Base-by-base conservation (phyloP, 2,797 vertebrate species). In the Chiloscyllium punctatum region DNA sequence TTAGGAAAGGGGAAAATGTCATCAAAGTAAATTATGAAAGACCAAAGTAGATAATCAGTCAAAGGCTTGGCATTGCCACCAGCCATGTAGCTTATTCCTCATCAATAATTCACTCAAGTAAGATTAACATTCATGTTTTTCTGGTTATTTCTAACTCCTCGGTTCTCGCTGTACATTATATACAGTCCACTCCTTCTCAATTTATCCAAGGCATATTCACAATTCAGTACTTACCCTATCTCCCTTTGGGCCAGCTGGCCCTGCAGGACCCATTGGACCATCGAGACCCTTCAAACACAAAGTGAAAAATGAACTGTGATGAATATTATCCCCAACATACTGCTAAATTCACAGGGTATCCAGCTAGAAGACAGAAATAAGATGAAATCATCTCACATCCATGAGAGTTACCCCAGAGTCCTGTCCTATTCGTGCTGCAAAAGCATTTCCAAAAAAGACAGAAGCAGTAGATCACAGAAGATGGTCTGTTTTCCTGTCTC, bases 211-310 rank as follows among this genome's bases (percentile, higher is more conserved):
- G 9, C 48, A 18, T 51, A 72, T 21, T 77, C 37, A 95, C 30
- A 4, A 86, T 62, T 27, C 95, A 25, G 18, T 33, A 98, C 99
- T 99, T 98, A 99, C 99, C 97, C 98, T 98, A 97, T 99, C 99
- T 96, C 99, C 99, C 97, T 99, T 99, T 6, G 99, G 99, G 96
- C 99, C 99, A 96, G 99, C 99, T 95, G 98, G 99, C 96, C 99
- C 99, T 68, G 98, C 97, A 95, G 98, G 98, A 97, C 99, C 99
- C 15, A 97, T 0, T 94, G 99, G 98, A 94, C 99, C 99, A 96
- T 99, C 99, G 96, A 97, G 97, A 96, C 99, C 99, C 99, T 99
- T 82, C 96, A 96, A 97, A 95, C 95, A 95, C 94, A 96, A 97
- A 96, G 0, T 96, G 86, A 96, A 77, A 48, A 77, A 25, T 95